These are phyloP conservation scores for Physella acuta DNA, from an alignment of 1,140 invertebrate genomes.

Conservation along the genomic window DNA sequence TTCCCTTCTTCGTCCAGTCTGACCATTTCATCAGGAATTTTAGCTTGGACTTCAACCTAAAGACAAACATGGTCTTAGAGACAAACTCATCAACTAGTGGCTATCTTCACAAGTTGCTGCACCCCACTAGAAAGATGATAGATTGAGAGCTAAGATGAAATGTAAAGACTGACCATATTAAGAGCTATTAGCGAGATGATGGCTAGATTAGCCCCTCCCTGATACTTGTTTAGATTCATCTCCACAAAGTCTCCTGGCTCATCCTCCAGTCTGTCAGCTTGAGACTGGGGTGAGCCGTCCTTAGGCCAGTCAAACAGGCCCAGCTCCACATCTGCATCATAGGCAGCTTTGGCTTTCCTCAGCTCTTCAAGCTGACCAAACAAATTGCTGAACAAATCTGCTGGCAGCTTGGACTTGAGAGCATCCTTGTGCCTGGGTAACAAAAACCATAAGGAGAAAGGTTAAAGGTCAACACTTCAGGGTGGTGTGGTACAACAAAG, in stretches of 20 bases:
- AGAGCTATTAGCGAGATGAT: not conserved
- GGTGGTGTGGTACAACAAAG: too few species aligned
- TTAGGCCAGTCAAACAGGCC: not conserved
- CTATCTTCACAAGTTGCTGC: too few species aligned
- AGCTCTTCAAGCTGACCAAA: not conserved
- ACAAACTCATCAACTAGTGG: too few species aligned
- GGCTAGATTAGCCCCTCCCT: not conserved
- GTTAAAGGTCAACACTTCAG: too few species aligned
- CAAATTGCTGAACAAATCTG: constrained; percentile 7
- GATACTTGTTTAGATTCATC: not conserved
- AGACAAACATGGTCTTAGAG: too few species aligned
- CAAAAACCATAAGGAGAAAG: too few species aligned
- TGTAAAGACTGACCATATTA: constrained; percentile 3
- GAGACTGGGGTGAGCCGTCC: not conserved
- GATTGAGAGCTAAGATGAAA: not conserved
- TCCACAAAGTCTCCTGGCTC: not conserved
- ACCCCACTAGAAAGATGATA: not conserved
- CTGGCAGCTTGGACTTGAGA: not conserved
- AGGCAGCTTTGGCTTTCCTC: not conserved
- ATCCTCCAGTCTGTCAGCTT: not conserved
- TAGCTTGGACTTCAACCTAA: not conserved
- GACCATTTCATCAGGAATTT: constrained; percentile 15
- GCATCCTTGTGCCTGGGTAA: constrained; percentile 11
- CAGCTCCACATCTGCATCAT: not conserved
- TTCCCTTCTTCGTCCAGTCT: constrained; percentile 13